Base-by-base conservation (phyloP, 2,888 invertebrate genomes). In the Drosophila yooni region DNA sequence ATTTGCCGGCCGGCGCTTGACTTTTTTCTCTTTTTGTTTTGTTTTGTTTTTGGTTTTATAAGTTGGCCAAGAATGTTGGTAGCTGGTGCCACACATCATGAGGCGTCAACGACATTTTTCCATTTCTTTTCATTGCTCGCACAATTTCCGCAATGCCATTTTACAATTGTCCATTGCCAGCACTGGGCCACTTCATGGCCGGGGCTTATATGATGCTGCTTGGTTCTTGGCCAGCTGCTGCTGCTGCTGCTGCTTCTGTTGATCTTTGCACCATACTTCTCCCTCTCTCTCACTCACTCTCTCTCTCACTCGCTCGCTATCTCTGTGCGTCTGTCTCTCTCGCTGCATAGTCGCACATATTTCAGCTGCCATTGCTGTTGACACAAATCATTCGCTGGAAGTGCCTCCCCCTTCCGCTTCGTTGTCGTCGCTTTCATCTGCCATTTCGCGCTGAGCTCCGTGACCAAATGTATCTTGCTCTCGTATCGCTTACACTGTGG, bases 131-230 rank as follows among this genome's bases (percentile, higher is more conserved):
- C 89, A 87, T 62, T 72, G 76, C 80, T 75, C 74, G 50, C 75
- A 82, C 89, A 84, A 89, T 89, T 85, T 89, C 89, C 89, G 88
- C 82, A 88, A 79, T 74, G 84, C 80, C 85, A 88, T 89, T 84
- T 77, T 71, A 75, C 89, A 86, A 85, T 80, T 86, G 83, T 82
- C 75, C 86, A 70, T 61, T 67, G 67, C 51, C 46, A 46, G 46
- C 65, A 57, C 57, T 59, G 58, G 54, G 59, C 64, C 63, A 71
- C 71, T 50, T 68, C 33, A 43, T 62, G 48, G 60, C 48, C 46
- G 65, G 25, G 27, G 53, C 51, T 81, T 15, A 48, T 58, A 29
- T 33, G 64, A 52, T 34, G 40, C 76, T 76, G 43, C 52, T 62
- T 51, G 52, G 57, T 61, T 75, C 77, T 71, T 63, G 81, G 59